Evolutionary conservation across 2,113 vertebrate species (phyloP), one percentile per base, ranked within the genome.

Genomic region (Oryzias javanicus): DNA sequence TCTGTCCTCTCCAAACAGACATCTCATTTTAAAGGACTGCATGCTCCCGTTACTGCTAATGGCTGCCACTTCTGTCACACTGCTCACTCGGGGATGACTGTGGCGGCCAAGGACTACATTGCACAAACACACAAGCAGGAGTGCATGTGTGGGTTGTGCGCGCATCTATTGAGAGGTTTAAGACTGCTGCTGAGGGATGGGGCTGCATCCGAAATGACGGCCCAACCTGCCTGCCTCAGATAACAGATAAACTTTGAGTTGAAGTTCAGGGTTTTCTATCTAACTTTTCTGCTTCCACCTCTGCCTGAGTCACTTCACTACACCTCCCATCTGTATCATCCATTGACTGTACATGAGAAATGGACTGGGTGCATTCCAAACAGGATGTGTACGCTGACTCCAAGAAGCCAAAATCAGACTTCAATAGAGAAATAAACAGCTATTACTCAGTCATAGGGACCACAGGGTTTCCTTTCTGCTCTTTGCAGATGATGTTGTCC

Each of bases 241-340:
- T 91, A 90, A 91, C 86, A 88, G 85, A 89, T 88, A 89, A 85
- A 90, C 88, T 83, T 80, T 87, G 87, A 89, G 90, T 88, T 85
- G 86, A 90, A 91, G 82, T 84, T 80, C 42, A 57, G 75, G 59
- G 51, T 68, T 78, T 70, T 78, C 61, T 76, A 53, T 63, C 58
- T 51, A 41, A 24, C 60, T 57, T 60, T 68, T 55, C 66, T 64
- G 72, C 44, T 72, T 69, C 60, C 10, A 35, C 41, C 59, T 52
- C 20, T 53, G 62, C 50, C 54, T 27, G 24, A 73, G 71, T 76
- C 67, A 56, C 60, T 70, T 62, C 47, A 47, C 82, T 71, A 65
- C 61, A 53, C 63, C 44, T 7, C 4, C 56, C 65, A 12, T 35
- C 10, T 35, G 35, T 12, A 8, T 35, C 35, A 35, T 12, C 35